Conservation (phyloP, 2,113 vertebrate genomes). For the Emydura subglobosa region DNA sequence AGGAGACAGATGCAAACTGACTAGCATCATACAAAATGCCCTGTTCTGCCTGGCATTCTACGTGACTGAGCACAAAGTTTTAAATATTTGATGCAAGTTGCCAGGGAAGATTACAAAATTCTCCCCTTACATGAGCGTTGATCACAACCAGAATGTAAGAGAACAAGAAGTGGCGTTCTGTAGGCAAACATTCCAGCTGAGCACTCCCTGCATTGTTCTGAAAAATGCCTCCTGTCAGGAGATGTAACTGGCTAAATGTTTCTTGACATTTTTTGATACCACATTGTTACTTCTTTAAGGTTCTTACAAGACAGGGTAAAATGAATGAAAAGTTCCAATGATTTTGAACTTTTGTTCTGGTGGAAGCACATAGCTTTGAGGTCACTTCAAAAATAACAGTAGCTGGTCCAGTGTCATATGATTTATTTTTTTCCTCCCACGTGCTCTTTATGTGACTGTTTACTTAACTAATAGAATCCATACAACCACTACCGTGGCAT, state of each 20-base stretch:
- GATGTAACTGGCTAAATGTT: background rate
- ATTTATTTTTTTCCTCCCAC: background rate
- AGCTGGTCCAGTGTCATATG: background rate
- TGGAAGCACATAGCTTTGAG: background rate
- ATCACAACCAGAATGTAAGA: background rate
- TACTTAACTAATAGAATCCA: background rate
- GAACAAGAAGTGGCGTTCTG: background rate
- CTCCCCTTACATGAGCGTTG: background rate
- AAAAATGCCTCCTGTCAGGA: conserved; percentile 44
- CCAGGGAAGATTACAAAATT: background rate
- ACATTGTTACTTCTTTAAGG: background rate
- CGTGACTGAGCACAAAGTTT: conserved; percentile 13
- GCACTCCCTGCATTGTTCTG: conserved; percentile 1
- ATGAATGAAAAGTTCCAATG: conserved; percentile 12
- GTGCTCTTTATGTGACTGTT: background rate
- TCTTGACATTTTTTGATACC: conserved; percentile 33
- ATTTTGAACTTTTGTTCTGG: conserved; percentile 40
- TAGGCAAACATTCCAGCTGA: conserved; percentile 2
- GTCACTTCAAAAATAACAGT: background rate
- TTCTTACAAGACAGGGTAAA: conserved; percentile 15
- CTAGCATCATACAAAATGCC: background rate
- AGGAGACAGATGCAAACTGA: conserved; percentile 19
- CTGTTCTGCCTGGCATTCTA: background rate
- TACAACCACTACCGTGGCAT: background rate
- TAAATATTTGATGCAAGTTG: conserved; percentile 5